phyloP scores from a whole-genome alignment of 1,140 invertebrate species.

The Bombus difficillimus region DNA sequence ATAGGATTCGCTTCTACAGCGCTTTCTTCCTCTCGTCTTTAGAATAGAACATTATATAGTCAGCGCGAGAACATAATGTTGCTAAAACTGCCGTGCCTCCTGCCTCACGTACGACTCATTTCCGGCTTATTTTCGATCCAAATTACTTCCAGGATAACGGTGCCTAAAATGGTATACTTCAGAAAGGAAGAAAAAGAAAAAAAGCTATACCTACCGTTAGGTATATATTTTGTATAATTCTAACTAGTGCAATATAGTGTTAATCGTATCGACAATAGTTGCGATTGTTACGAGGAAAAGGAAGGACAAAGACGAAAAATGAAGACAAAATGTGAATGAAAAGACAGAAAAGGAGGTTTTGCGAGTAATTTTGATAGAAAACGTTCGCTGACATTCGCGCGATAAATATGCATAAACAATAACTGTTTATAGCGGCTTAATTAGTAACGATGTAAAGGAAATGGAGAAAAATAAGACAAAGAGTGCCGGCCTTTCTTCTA shows the following conservation, averaged over 20 bases:
- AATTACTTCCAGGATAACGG: conserved; percentile 50
- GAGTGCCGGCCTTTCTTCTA: conserved; percentile 27
- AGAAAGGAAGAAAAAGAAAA: background rate
- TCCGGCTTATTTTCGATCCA: conserved; percentile 53
- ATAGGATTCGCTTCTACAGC: conserved; percentile 60
- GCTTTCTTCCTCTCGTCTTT: conserved; percentile 67
- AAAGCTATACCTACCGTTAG: conserved; percentile 39
- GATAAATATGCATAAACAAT: background rate
- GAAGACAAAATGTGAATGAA: background rate
- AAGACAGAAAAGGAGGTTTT: background rate
- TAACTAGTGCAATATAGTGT: conserved; percentile 53
- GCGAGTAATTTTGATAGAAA: background rate
- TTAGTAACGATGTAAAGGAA: background rate
- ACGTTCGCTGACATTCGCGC: background rate
- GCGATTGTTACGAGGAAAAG: conserved; percentile 10
- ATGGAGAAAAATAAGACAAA: background rate
- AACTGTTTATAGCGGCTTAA: conserved; percentile 1
- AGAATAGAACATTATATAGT: conserved; percentile 59
- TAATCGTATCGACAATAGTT: conserved; percentile 51
- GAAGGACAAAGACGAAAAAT: background rate
- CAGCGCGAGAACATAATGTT: conserved; percentile 46
- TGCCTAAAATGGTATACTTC: conserved; percentile 56
- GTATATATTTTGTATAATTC: conserved; percentile 57
- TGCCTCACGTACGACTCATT: conserved; percentile 56
- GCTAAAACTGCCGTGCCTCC: conserved; percentile 71